These are phyloP conservation scores for Nothobranchius kuhntae DNA, from an alignment of 2,113 vertebrate genomes.

Conservation along the genomic window DNA sequence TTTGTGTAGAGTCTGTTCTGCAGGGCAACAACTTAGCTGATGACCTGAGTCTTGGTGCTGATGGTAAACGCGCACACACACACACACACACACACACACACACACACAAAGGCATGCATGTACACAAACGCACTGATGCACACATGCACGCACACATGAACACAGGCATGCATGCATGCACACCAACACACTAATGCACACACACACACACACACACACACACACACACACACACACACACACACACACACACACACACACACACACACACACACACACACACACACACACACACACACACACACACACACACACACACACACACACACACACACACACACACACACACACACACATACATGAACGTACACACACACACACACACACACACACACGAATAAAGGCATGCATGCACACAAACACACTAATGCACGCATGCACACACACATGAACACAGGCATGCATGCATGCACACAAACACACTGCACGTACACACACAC, in stretches of 20 bases:
- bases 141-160: too few relatives aligned
- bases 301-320: neutral
- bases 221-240: neutral
- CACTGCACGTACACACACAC: too few relatives aligned
- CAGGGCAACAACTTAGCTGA: conserved; percentile 81
- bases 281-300: neutral
- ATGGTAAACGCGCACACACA: conserved; percentile 77
- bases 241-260: neutral
- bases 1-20: conserved; percentile 69
- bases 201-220: too few relatives aligned
- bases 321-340: too few relatives aligned
- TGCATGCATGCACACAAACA: too few relatives aligned
- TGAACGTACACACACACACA: neutral
- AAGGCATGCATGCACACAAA: too few relatives aligned
- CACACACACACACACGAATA: neutral
- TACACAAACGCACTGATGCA: too few relatives aligned
- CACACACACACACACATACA: neutral
- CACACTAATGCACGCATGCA: conserved; percentile 1
- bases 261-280: neutral
- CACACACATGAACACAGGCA: too few relatives aligned
- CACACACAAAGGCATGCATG: too few relatives aligned
- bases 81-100: neutral
- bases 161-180: too few relatives aligned
- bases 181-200: too few relatives aligned
- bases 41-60: conserved; percentile 86